These are phyloP conservation scores for Heloderma charlesbogerti DNA, from an alignment of 2,113 vertebrate species.

Conservation along the genomic window DNA sequence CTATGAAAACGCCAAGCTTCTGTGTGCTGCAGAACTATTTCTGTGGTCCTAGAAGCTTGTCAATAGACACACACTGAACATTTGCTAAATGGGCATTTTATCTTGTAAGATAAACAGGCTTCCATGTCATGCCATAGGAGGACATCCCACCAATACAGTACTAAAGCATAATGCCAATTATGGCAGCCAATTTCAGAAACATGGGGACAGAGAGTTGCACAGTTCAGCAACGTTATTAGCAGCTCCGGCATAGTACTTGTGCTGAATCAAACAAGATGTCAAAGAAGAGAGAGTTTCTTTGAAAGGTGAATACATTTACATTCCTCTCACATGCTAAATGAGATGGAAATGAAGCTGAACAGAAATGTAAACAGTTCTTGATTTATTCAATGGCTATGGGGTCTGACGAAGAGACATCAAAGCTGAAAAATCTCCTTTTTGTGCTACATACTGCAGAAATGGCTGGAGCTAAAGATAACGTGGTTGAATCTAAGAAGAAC, in stretches of 20 bases:
- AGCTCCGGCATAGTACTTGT: slow-evolving; percentile 25
- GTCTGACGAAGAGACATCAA: slow-evolving; percentile 36
- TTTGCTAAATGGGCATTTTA: neutral
- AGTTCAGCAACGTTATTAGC: slow-evolving; percentile 42
- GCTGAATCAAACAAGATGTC: slow-evolving; percentile 51
- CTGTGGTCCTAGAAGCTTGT: neutral
- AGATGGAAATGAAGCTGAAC: slow-evolving; percentile 58
- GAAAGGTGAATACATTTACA: slow-evolving; percentile 61
- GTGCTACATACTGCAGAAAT: neutral
- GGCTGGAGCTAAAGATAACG: slow-evolving; percentile 5
- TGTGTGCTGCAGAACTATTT: neutral
- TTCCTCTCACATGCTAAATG: slow-evolving; percentile 55
- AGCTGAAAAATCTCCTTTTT: slow-evolving; percentile 41
- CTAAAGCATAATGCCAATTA: slow-evolving; percentile 11
- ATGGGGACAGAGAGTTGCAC: neutral
- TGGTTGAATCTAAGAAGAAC: slow-evolving; percentile 14
- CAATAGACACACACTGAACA: neutral
- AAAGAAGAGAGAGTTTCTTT: slow-evolving; percentile 54
- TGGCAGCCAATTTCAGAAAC: slow-evolving; percentile 16
- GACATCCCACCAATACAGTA: neutral
- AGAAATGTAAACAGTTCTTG: slow-evolving; percentile 55
- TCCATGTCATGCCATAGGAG: neutral
- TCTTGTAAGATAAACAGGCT: slow-evolving; percentile 7
- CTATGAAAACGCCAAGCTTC: too few relatives aligned
- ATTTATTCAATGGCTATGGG: slow-evolving; percentile 57